Base-by-base conservation (phyloP, 2,113 vertebrate genomes). In the Hydrolagus affinis region DNA sequence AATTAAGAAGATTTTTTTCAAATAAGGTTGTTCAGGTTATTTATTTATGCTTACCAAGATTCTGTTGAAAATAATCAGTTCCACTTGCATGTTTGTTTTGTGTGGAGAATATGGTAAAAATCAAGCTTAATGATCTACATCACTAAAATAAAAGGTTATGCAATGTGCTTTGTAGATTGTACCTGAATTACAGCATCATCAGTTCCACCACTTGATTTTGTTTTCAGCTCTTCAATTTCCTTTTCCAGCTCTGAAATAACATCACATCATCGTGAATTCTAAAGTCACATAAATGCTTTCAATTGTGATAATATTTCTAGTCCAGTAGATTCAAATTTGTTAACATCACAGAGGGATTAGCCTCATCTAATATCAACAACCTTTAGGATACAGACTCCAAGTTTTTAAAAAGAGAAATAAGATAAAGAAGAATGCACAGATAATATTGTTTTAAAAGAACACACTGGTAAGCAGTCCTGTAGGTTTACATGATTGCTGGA, bases 171-270 rank as follows among this genome's bases (percentile, higher is more conserved):
- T 15, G 23, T 83, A 15, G 8, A 7, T 86, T 86, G 86, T 91
- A 98, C 98, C 96, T 98, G 95, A 89, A 97, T 95, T 86, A 95
- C 88, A 76, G 95, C 90, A 89, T 97, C 94, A 86, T 91, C 88
- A 88, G 91, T 91, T 90, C 87, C 91, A 89, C 87, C 25, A 87
- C 88, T 86, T 86, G 90, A 87, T 88, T 92, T 93, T 85, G 92
- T 90, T 90, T 91, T 95, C 9, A 96, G 87, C 77, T 92, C 90
- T 89, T 93, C 93, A 86, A 96, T 90, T 90, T 98, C 95, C 88
- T 95, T 96, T 88, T 98, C 96, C 86, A 98, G 90, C 90, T 95
- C 97, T 99, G 91, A 85, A 89, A 86, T 85, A 19, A 85, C 17
- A 83, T 66, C 30, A 66, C 59, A 83, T 44, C 44, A 44, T 44